A percentile compares a stretch with the other conserved stretches of the same genome.
Evolutionary conservation across 2,113 vertebrate genomes (phyloP).

Genomic region (Diadophis punctatus): DNA sequence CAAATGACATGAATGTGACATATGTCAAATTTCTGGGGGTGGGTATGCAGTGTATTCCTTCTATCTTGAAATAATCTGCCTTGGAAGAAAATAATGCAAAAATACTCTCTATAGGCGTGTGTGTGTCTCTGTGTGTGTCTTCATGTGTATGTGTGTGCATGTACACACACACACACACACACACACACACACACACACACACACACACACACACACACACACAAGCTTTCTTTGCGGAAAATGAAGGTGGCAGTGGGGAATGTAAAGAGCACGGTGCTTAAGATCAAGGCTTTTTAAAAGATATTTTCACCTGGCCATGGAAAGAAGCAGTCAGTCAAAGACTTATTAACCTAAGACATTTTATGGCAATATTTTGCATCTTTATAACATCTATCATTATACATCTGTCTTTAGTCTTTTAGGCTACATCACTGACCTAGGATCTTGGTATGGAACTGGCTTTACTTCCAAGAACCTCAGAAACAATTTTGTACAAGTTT

Average conservation of each 20-base stretch:
- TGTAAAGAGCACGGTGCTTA: not conserved
- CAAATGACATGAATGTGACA: not conserved
- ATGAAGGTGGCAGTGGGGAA: not conserved
- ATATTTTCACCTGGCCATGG: not conserved
- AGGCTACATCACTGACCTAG: not conserved
- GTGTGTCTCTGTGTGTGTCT: too few species aligned
- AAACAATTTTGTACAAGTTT: not conserved
- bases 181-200: too few species aligned
- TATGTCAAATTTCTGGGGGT: not conserved
- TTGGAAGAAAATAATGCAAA: not conserved
- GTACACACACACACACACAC: too few species aligned
- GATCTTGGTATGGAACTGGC: too few species aligned
- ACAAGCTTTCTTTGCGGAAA: not conserved
- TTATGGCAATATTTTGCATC: not conserved
- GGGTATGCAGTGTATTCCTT: not conserved
- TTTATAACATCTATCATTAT: not conserved
- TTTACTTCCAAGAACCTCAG: not conserved
- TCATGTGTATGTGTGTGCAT: too few species aligned
- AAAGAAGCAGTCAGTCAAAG: not conserved
- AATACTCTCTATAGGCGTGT: not conserved
- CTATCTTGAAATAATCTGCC: not conserved
- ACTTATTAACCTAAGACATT: not conserved
- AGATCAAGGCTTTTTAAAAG: not conserved
- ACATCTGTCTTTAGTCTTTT: not conserved
- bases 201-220: too few species aligned